Evolutionary conservation across 1,140 invertebrate species (phyloP).

Genomic region (Drusus annulatus): DNA sequence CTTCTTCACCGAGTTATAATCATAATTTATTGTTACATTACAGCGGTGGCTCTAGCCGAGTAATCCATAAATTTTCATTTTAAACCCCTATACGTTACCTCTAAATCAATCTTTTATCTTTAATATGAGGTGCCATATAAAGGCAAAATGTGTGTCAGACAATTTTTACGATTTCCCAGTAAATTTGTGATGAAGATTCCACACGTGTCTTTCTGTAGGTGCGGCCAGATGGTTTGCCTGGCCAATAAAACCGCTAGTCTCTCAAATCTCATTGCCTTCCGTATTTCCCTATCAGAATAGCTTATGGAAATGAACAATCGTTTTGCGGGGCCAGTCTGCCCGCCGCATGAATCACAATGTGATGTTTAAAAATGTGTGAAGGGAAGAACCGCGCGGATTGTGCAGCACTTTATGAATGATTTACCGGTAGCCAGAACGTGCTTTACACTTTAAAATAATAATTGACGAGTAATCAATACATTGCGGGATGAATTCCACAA

Average conservation of each 20-base stretch:
- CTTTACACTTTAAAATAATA: too few relatives aligned
- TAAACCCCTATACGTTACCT: constrained; percentile 42
- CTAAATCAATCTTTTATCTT: constrained; percentile 48
- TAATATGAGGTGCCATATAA: constrained; percentile 47
- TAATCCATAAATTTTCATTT: constrained; percentile 45
- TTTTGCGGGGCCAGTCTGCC: constrained; percentile 11
- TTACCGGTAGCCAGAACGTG: not conserved
- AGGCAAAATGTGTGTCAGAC: constrained; percentile 27
- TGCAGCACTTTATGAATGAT: not conserved
- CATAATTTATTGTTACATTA: constrained; percentile 44
- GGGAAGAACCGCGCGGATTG: not conserved
- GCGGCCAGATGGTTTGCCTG: constrained; percentile 40
- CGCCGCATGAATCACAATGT: constrained; percentile 41
- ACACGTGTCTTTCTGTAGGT: constrained; percentile 39
- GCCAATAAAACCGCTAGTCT: constrained; percentile 31
- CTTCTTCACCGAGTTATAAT: constrained; percentile 21
- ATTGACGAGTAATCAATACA: too few relatives aligned
- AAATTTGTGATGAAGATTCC: constrained; percentile 53
- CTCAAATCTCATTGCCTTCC: constrained; percentile 42
- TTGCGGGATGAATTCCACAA: too few relatives aligned
- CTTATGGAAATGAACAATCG: constrained; percentile 53
- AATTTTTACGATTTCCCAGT: constrained; percentile 53
- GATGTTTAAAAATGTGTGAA: constrained; percentile 36
- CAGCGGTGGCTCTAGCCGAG: not conserved
- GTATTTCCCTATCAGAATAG: constrained; percentile 45